Base-by-base conservation (phyloP, 2,888 invertebrate genomes). In the Pegoplata infirma region DNA sequence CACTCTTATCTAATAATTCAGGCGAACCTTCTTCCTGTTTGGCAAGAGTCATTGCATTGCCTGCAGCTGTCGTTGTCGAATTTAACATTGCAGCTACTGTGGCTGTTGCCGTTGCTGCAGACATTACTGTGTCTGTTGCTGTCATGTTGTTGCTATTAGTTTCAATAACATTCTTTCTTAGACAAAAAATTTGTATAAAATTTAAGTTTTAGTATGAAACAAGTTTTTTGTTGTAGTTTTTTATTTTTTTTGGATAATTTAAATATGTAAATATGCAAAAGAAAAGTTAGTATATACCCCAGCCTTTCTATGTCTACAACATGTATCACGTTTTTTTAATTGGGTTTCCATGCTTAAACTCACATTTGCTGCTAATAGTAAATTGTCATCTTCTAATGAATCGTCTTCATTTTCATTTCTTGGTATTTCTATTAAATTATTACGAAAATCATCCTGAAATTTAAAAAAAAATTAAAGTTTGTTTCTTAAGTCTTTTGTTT, bases 361-460 rank as follows among this genome's bases (percentile, higher is more conserved):
- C 61, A 85, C 86, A 74, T 80, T 73, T 14, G 76, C 73, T 14
- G 81, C 80, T 17, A 80, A 5, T 6, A 76, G 73, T 21, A 81
- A 66, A 7, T 80, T 72, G 19, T 84, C 77, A 55, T 85, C 83
- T 21, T 81, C 72, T 0, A 76, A 44, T 3, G 61, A 58, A n/a
- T 80, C 58, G 21, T 56, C 17, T 40, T 73, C 58, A 44, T 69
- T 81, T 16, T 47, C 10, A 28, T 12, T 28, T 7, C 12, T 51
- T 40, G 68, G 44, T 17, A 81, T 74, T 23, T 84, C 83, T 17
- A 86, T 53, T 4, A 87, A 71, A 77, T 87, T 87, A 36, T 86
- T 81, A 12, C 81, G 86, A 66, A 87, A 86, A 59, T 87, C 86
- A 47, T 85, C 84, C 88, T 87, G 8, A 63, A 61, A 25, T 17